These are phyloP conservation scores for Lacanobia wlatinum DNA, from an alignment of 2,888 invertebrate genomes.

Conservation along the genomic window DNA sequence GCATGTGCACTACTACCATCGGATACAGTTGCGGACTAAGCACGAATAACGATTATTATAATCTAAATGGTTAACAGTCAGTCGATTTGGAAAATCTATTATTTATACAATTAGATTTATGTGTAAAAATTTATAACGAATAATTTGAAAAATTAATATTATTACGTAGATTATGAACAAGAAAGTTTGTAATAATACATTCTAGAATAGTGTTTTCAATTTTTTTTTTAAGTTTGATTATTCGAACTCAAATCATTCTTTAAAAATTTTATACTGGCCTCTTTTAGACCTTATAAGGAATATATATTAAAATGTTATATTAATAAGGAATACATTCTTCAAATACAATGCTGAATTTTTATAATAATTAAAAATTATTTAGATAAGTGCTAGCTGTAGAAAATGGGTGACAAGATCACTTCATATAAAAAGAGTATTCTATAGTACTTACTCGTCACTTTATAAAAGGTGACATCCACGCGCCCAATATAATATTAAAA, in stretches of 20 bases:
- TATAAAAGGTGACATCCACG: conserved; percentile 48
- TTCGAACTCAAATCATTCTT: conserved; percentile 45
- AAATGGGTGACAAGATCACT: conserved; percentile 59
- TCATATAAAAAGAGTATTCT: conserved; percentile 60
- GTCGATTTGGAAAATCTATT: conserved; percentile 67
- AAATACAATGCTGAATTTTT: conserved; percentile 46
- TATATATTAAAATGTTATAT: conserved; percentile 56
- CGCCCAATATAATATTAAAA: conserved; percentile 44
- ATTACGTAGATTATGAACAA: conserved; percentile 37
- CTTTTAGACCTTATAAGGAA: conserved; percentile 41
- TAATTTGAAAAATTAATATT: conserved; percentile 44
- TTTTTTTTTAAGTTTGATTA: conserved; percentile 26
- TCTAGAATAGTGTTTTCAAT: conserved; percentile 37
- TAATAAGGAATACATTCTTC: conserved; percentile 58
- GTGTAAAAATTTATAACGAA: conserved; percentile 62
- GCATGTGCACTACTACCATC: conserved; percentile 59
- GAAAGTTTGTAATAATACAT: conserved; percentile 55
- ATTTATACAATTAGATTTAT: conserved; percentile 59
- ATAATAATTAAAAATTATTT: conserved; percentile 44
- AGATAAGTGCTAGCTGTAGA: conserved; percentile 62
- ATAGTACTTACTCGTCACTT: conserved; percentile 41
- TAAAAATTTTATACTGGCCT: conserved; percentile 36
- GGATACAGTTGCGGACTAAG: conserved; percentile 62
- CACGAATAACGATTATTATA: conserved; percentile 62
- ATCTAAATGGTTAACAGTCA: conserved; percentile 70